These are phyloP conservation scores for Paraplagusia blochii DNA, from an alignment of 2,113 vertebrate genomes.

Conservation along the genomic window DNA sequence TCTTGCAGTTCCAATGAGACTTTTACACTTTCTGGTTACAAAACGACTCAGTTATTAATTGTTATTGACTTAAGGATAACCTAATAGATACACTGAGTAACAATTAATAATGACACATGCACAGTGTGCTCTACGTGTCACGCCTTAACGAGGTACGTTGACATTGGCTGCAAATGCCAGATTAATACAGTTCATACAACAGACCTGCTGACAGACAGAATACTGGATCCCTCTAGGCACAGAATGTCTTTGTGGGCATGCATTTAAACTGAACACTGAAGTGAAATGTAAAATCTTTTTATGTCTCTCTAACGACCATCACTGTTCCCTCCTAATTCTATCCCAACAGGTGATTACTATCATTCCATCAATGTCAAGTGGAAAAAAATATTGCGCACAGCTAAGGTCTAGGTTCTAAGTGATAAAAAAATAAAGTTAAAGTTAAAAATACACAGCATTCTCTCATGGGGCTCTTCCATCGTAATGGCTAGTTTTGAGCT, in stretches of 20 bases:
- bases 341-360: conserved; percentile 17
- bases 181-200: conserved; percentile 7
- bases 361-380: conserved; percentile 20
- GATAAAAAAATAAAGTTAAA: conserved; percentile 66
- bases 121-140: conserved; percentile 9
- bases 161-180: neutral
- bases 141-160: conserved; percentile 6
- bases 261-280: conserved; percentile 39
- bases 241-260: conserved; percentile 17
- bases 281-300: conserved; percentile 18
- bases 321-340: conserved; percentile 1
- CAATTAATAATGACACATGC: conserved; percentile 7
- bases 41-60: neutral
- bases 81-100: conserved; percentile 7
- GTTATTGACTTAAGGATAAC: neutral
- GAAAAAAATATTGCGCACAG: conserved; percentile 52
- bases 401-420: conserved; percentile 38
- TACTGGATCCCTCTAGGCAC: conserved; percentile 38
- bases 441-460: conserved; percentile 34
- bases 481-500: conserved; percentile 75
- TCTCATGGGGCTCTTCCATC: conserved; percentile 53
- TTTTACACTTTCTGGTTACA: conserved; percentile 1
- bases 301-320: conserved; percentile 1
- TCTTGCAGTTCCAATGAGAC: neutral
- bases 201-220: conserved; percentile 29